Evolutionary conservation across 2,113 vertebrate genomes (phyloP), one percentile per base, ranked within the genome.

Genomic region (Pogona vitticeps): DNA sequence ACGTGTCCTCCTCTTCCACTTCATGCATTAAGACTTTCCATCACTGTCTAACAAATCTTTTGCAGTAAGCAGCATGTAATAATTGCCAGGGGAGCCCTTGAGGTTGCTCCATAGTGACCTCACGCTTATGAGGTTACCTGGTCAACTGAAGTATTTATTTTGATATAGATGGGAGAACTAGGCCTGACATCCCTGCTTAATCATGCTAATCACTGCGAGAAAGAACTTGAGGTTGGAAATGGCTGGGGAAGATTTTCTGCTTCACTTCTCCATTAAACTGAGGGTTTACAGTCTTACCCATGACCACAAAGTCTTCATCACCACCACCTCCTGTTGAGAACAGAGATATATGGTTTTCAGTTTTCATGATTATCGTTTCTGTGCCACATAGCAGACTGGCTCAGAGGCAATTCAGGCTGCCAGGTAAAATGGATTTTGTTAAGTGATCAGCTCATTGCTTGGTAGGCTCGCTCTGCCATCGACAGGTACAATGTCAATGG

Each of bases 1-100:
- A 36, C 78, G 70, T 81, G 85, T 38, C 59, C 40, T 67, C 42
- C 70, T 86, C 56, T 42, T 46, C 38, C n/a, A 75, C 59, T 81
- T 76, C 70, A 81, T 67, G 78, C 70, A 81, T 86, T 86, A 86
- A 81, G 85, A 65, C 59, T 81, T 67, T 75, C 85, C 78, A 86
- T 86, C 71, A 81, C 78, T 75, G 70, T 67, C 79, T 87, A 87
- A 87, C 85, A 76, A 82, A 82, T 87, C 70, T 82, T 87, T 76
- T 56, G 80, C 33, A 46, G 79, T 82, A 82, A 82, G 85, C 80
- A 63, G 71, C 85, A 87, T 87, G 85, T 76, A 87, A 81, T 82
- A 81, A 82, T 76, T 87, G 79, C 79, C 85, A 67, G 42, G 85
- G 85, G 85, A 87, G 56, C 70, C 38, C 59, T 75, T 71, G 38